These are phyloP conservation scores for Trissolcus japonicus DNA, from an alignment of 2,888 invertebrate genomes.

Conservation along the genomic window DNA sequence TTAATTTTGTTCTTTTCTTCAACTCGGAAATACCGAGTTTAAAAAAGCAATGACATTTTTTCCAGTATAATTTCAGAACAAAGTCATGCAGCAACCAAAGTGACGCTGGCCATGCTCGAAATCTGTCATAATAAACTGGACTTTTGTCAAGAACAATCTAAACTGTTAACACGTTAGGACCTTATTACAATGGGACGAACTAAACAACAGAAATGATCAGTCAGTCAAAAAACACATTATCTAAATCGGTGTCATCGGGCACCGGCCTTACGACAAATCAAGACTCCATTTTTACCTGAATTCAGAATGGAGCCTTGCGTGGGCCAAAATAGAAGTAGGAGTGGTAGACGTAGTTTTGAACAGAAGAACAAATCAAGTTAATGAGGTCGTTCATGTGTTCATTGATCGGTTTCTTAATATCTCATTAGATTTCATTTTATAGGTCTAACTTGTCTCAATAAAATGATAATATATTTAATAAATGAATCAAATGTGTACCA, in stretches of 20 bases:
- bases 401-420: background rate
- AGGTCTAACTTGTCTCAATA: background rate
- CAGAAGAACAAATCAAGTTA: conserved; percentile 71
- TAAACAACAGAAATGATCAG: conserved; percentile 72
- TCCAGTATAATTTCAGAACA: background rate
- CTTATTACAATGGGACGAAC: conserved; percentile 61
- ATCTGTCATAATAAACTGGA: conserved; percentile 8
- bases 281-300: conserved; percentile 88
- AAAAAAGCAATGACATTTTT: background rate
- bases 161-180: conserved; percentile 37
- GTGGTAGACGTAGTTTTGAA: conserved; percentile 73
- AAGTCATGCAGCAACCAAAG: conserved; percentile 3
- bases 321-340: conserved; percentile 80
- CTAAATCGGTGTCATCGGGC: conserved; percentile 66
- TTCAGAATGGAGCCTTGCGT: conserved; percentile 88
- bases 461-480: conserved; percentile 25
- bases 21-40: background rate
- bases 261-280: conserved; percentile 74
- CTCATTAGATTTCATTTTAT: background rate
- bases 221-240: conserved; percentile 71
- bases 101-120: conserved; percentile 12
- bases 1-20: background rate
- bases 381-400: conserved; percentile 55
- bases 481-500: conserved; percentile 67
- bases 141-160: conserved; percentile 27